Conservation (phyloP, 2,888 invertebrate species). For the Polymixis lichenea region DNA sequence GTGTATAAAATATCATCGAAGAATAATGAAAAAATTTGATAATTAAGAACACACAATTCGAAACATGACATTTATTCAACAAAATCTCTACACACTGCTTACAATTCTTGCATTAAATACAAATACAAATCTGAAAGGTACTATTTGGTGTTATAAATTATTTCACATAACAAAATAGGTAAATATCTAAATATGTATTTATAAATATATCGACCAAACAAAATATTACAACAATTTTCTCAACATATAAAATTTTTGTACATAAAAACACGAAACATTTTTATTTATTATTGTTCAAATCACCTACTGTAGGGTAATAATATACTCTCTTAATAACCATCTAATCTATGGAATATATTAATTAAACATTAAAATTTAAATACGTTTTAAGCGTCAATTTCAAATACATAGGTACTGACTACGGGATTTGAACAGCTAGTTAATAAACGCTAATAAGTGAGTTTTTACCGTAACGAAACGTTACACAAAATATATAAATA, state of each 20-base stretch:
- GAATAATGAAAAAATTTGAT: background rate
- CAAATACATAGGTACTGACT: conserved; percentile 73
- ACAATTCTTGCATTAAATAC: conserved; percentile 83
- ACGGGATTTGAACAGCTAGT: conserved; percentile 71
- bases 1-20: background rate
- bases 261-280: conserved; percentile 76
- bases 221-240: conserved; percentile 67
- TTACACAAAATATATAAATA: conserved; percentile 18
- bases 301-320: conserved; percentile 76
- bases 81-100: conserved; percentile 88
- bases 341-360: conserved; percentile 79
- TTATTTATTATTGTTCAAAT: conserved; percentile 81
- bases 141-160: conserved; percentile 88
- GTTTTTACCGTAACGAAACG: conserved; percentile 29
- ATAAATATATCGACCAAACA: conserved; percentile 74
- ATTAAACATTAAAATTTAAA: conserved; percentile 74
- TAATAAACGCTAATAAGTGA: conserved; percentile 66
- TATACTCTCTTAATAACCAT: conserved; percentile 72
- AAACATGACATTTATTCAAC: conserved; percentile 90
- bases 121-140: conserved; percentile 85
- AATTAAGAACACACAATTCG: conserved; percentile 68
- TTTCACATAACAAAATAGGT: conserved; percentile 82
- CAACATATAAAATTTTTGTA: conserved; percentile 72
- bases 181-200: conserved; percentile 76
- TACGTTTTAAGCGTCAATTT: conserved; percentile 79